Conservation (phyloP, 2,113 vertebrate genomes). For the Brachirus orientalis region DNA sequence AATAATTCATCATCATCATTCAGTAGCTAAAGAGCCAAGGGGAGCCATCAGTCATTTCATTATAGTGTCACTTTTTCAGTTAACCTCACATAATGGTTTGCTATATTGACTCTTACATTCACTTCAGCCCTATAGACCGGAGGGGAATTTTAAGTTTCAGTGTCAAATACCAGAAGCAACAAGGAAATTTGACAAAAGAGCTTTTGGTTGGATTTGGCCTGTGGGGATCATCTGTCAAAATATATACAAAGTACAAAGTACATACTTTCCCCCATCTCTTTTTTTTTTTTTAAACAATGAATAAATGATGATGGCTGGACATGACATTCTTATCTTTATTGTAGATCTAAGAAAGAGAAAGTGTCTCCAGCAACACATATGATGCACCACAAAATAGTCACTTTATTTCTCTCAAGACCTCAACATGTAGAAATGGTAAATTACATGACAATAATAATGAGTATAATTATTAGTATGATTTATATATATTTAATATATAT, state of each 20-base stretch:
- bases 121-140: conserved; percentile 11
- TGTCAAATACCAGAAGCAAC: conserved; percentile 18
- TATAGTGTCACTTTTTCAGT: conserved; percentile 59
- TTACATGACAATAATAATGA: background rate
- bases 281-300: too few relatives aligned
- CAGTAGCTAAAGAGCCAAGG: conserved; percentile 23
- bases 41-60: conserved; percentile 29
- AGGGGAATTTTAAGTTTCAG: conserved; percentile 7
- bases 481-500: too few relatives aligned
- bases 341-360: background rate
- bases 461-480: too few relatives aligned
- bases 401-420: background rate
- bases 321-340: conserved; percentile 7
- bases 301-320: conserved; percentile 6
- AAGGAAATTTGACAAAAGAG: conserved; percentile 25
- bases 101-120: conserved; percentile 44
- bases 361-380: background rate
- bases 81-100: conserved; percentile 50
- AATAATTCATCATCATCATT: conserved; percentile 35
- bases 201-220: conserved; percentile 23
- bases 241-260: too few relatives aligned
- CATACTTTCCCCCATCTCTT: conserved; percentile 22
- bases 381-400: background rate
- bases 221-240: conserved; percentile 28
- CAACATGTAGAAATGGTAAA: background rate